Conservation (phyloP, 2,113 vertebrate genomes). For the Cyprinodon tularosa region DNA sequence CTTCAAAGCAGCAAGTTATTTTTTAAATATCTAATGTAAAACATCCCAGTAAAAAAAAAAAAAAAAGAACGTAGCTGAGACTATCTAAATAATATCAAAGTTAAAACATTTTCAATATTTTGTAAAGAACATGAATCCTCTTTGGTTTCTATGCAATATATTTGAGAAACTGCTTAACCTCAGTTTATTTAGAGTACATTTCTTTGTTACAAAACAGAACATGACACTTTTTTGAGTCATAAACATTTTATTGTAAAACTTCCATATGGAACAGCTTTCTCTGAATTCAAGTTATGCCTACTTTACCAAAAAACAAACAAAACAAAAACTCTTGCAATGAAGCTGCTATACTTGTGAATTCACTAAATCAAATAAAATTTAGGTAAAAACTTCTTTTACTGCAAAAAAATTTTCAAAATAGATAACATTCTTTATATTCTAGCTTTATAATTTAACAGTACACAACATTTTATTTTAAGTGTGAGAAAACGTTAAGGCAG, state of each 20-base stretch:
- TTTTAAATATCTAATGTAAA: no score
- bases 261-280: conserved; percentile 15
- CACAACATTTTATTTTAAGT: conserved; percentile 52
- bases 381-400: conserved; percentile 37
- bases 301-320: conserved; percentile 31
- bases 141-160: no score
- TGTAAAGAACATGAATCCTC: no score
- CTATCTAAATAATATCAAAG: no score
- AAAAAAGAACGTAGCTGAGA: no score
- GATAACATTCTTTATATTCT: conserved; percentile 60
- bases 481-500: conserved; percentile 7
- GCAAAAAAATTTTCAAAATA: conserved; percentile 48
- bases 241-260: conserved; percentile 67
- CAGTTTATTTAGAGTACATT: neutral
- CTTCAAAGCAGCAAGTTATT: no score
- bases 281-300: conserved; percentile 23
- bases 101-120: no score
- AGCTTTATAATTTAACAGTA: conserved; percentile 74
- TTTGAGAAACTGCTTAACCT: no score
- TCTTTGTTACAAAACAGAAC: conserved; percentile 6
- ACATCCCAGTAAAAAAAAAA: no score
- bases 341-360: conserved; percentile 29
- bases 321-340: conserved; percentile 16
- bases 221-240: conserved; percentile 35
- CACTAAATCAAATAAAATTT: conserved; percentile 22